Percentiles rank a stretch among this genome's conserved stretches.
Evolutionary conservation across 1,140 invertebrate genomes (phyloP).

Genomic region (Eciton burchellii): DNA sequence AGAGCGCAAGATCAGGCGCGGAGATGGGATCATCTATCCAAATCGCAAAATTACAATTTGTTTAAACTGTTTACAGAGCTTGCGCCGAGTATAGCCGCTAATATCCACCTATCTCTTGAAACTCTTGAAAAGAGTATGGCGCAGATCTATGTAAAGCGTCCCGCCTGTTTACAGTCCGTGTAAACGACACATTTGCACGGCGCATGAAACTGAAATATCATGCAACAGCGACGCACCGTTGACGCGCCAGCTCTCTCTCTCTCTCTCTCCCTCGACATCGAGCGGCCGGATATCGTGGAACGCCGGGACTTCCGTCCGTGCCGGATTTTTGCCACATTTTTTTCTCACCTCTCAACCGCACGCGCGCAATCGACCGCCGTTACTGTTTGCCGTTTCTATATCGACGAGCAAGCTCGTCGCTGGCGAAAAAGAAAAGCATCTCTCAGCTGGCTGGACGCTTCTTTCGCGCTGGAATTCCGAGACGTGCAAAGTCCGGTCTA

Average conservation of each 20-base stretch:
- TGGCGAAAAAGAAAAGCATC: neutral
- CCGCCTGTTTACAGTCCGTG: neutral
- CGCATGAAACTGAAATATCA: slow-evolving; percentile 63
- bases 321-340: slow-evolving; percentile 35
- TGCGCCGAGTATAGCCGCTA: neutral
- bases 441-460: slow-evolving; percentile 7
- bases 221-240: slow-evolving; percentile 50
- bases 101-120: neutral
- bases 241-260: slow-evolving; percentile 31
- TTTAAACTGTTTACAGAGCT: neutral
- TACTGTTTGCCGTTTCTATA: slow-evolving; percentile 9
- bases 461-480: neutral
- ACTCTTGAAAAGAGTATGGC: neutral
- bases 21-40: neutral
- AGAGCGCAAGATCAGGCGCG: too few relatives aligned
- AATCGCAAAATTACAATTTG: neutral
- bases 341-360: neutral
- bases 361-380: neutral
- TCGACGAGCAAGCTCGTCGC: slow-evolving; percentile 18
- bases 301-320: slow-evolving; percentile 58
- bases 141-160: slow-evolving; percentile 13
- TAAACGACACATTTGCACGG: slow-evolving; percentile 1
- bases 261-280: too few relatives aligned
- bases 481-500: slow-evolving; percentile 4
- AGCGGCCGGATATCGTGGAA: slow-evolving; percentile 61